Conservation (phyloP, 2,888 invertebrate species). For the Seira ritae region DNA sequence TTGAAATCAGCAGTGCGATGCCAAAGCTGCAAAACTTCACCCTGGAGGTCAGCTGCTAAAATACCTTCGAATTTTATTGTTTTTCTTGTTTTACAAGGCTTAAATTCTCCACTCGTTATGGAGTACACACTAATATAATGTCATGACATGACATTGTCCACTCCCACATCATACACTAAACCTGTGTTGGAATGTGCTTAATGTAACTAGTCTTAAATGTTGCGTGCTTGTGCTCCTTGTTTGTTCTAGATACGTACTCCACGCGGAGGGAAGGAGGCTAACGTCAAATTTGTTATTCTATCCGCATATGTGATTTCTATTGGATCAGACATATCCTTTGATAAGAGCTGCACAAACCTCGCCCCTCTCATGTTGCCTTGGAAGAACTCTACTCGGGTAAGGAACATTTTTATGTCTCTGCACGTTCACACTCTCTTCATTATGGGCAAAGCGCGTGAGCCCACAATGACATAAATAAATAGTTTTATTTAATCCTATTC, state of each 20-base stretch:
- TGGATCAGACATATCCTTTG: constrained; percentile 62
- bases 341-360: constrained; percentile 63
- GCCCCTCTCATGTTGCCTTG: constrained; percentile 65
- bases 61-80: too few relatives aligned
- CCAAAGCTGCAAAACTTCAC: constrained; percentile 36
- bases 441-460: too few relatives aligned
- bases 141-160: too few relatives aligned
- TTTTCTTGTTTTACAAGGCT: too few relatives aligned
- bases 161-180: too few relatives aligned
- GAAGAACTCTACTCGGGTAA: constrained; percentile 62
- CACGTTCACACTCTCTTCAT: too few relatives aligned
- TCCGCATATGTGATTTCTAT: constrained; percentile 68
- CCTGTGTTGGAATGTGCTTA: too few relatives aligned
- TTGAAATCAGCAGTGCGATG: constrained; percentile 32
- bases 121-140: too few relatives aligned
- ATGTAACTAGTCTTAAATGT: too few relatives aligned
- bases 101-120: too few relatives aligned
- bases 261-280: constrained; percentile 44
- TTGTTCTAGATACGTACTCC: constrained; percentile 39
- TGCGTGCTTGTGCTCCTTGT: not conserved
- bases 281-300: constrained; percentile 60
- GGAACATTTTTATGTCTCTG: not conserved
- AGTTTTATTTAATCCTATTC: too few relatives aligned
- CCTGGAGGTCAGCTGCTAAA: constrained; percentile 42
- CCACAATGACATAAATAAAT: too few relatives aligned